Percentiles rank a stretch among this genome's conserved stretches.
phyloP scores from a whole-genome alignment of 1,140 invertebrate species.

The Paraescarpia echinospica region DNA sequence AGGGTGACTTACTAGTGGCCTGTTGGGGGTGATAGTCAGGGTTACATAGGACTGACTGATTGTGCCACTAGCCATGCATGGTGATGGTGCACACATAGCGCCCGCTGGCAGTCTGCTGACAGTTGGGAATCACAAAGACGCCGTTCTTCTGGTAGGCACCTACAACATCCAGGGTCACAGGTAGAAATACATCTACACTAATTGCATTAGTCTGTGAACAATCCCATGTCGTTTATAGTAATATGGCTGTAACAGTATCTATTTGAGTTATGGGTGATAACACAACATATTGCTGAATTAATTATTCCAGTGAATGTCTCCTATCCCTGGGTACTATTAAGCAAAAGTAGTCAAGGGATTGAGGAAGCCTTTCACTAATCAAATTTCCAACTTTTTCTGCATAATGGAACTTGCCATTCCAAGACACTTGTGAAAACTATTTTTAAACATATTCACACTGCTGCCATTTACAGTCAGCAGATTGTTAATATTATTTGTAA shows the following conservation, averaged over 20 bases:
- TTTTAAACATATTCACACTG: no score
- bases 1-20: constrained; percentile 8
- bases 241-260: neutral
- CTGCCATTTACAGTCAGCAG: no score
- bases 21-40: constrained; percentile 31
- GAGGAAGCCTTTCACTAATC: no score
- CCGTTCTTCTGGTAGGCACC: constrained; percentile 63
- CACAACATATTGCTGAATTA: neutral
- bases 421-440: no score
- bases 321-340: no score
- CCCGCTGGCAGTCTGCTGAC: constrained; percentile 72
- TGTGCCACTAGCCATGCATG: constrained; percentile 51
- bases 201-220: neutral
- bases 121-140: constrained; percentile 71
- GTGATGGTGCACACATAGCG: constrained; percentile 78
- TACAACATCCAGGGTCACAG: constrained; percentile 7
- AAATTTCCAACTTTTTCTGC: no score
- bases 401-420: no score
- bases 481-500: no score
- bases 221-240: neutral
- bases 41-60: constrained; percentile 34
- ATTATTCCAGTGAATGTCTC: neutral
- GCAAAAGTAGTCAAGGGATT: no score
- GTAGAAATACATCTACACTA: neutral
- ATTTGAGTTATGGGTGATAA: neutral